Conservation (phyloP, 35 echinoderm and acorn worm genomes). For the Apostichopus japonicus region DNA sequence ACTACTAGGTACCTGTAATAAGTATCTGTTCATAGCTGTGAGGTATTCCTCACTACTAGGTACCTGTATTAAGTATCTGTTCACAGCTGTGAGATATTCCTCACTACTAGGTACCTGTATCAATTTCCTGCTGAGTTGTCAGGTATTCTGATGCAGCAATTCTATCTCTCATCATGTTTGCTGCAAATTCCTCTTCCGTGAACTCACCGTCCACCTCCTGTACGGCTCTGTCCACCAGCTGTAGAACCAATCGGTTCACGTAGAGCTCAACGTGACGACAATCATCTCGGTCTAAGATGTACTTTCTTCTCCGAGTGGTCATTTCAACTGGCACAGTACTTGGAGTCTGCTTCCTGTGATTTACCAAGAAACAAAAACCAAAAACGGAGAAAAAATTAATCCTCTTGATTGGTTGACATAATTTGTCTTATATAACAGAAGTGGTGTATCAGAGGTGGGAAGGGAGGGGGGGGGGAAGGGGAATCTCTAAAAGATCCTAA, state of each 20-base stretch:
- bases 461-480: too few relatives aligned
- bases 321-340: constrained; percentile 17
- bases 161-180: constrained; percentile 47
- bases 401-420: too few relatives aligned
- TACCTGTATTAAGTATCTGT: too few relatives aligned
- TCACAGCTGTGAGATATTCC: too few relatives aligned
- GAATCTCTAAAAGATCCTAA: too few relatives aligned
- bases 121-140: neutral
- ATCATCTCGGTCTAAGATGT: constrained; percentile 52
- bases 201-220: constrained; percentile 42
- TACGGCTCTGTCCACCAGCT: constrained; percentile 56
- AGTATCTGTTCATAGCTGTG: too few relatives aligned
- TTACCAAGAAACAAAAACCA: neutral
- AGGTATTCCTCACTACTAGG: too few relatives aligned
- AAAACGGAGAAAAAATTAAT: too few relatives aligned
- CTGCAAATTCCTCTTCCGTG: neutral
- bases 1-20: too few relatives aligned
- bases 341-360: constrained; percentile 16
- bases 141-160: constrained; percentile 14
- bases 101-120: too few relatives aligned
- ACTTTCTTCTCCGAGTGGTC: neutral
- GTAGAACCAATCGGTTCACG: constrained; percentile 53
- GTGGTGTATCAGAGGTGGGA: too few relatives aligned
- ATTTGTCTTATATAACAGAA: too few relatives aligned
- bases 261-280: constrained; percentile 54